A percentile compares a stretch with the other conserved stretches of the same genome.
Conservation (phyloP, 2,797 vertebrate genomes). For the Cyclura pinguis region DNA sequence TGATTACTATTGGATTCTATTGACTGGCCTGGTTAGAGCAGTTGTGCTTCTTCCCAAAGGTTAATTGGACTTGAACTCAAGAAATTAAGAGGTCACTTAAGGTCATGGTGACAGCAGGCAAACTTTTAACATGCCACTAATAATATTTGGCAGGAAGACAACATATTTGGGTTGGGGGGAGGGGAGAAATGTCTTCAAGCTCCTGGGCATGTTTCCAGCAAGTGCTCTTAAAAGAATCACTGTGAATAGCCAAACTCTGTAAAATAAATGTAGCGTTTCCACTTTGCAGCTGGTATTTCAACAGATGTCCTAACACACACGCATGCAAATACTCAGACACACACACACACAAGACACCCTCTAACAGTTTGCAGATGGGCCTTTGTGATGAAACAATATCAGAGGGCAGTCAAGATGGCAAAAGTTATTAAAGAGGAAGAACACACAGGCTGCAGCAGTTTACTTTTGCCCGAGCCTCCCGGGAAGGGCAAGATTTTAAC, state of each 20-base stretch:
- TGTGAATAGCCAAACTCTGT: slow-evolving; percentile 28
- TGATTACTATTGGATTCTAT: slow-evolving; percentile 92
- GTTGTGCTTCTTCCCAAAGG: slow-evolving; percentile 90
- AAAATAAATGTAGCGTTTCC: background rate
- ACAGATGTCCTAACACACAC: background rate
- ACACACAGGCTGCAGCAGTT: too few species aligned
- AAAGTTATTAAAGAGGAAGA: too few species aligned
- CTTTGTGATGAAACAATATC: too few species aligned
- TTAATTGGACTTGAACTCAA: slow-evolving; percentile 99
- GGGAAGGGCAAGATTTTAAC: too few species aligned
- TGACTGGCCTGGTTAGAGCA: slow-evolving; percentile 90
- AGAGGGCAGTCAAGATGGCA: too few species aligned
- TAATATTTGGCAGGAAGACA: slow-evolving; percentile 90
- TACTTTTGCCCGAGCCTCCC: too few species aligned
- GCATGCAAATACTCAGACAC: background rate
- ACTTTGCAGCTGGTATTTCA: background rate
- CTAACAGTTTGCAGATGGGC: too few species aligned
- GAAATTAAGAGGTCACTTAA: slow-evolving; percentile 96
- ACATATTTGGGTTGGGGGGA: slow-evolving; percentile 64
- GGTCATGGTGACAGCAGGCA: slow-evolving; percentile 91
- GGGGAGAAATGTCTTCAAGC: slow-evolving; percentile 72
- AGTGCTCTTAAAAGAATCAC: slow-evolving; percentile 56
- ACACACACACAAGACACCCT: background rate
- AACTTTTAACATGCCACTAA: slow-evolving; percentile 90
- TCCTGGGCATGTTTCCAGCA: slow-evolving; percentile 45